Percentiles rank a stretch among this genome's conserved stretches.
Evolutionary conservation across 2,797 vertebrate species (phyloP).

Genomic region (Halcyon chelicuti): DNA sequence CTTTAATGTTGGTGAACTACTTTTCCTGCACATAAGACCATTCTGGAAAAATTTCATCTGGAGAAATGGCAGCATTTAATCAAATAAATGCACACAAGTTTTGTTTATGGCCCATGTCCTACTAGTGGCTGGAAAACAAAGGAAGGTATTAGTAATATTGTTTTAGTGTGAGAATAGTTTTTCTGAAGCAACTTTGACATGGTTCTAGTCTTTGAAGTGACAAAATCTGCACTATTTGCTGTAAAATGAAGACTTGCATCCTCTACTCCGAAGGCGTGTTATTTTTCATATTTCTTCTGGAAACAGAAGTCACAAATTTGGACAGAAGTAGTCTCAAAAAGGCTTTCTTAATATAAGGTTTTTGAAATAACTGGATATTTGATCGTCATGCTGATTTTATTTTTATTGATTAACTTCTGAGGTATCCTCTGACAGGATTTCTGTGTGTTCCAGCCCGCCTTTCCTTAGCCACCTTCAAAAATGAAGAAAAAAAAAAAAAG

Average conservation of each 20-base stretch:
- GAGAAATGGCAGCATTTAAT: background rate
- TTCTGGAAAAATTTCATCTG: background rate
- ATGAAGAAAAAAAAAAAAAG: background rate
- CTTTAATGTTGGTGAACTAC: background rate
- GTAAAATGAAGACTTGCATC: background rate
- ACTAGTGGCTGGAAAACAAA: background rate
- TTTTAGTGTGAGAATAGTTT: background rate
- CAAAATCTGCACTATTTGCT: background rate
- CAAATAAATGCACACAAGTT: background rate
- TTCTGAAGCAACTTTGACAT: background rate
- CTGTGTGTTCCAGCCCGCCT: background rate
- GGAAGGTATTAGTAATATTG: background rate
- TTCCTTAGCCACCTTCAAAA: background rate
- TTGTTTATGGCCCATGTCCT: rapidly evolving
- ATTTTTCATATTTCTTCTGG: background rate
- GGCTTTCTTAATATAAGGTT: background rate
- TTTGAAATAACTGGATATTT: background rate
- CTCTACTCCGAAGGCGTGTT: background rate
- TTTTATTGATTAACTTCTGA: background rate
- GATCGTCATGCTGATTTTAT: background rate
- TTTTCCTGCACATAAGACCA: background rate
- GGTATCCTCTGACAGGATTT: background rate
- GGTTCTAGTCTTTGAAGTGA: background rate
- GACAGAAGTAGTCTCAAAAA: background rate
- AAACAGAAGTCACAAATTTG: background rate